Evolutionary conservation across 1,140 invertebrate genomes (phyloP).

Genomic region (Megalonaias nervosa): DNA sequence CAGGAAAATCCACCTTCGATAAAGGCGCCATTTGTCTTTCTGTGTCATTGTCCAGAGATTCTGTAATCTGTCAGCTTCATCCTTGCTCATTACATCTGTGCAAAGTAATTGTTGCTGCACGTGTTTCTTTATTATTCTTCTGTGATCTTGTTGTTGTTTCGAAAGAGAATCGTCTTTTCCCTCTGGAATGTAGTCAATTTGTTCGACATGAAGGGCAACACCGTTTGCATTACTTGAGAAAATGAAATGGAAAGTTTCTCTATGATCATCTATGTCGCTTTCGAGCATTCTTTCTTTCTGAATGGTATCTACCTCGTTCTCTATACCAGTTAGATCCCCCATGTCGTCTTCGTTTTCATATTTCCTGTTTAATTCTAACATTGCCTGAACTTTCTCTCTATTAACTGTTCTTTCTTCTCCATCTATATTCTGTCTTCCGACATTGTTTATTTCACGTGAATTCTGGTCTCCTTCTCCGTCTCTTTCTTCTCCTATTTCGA

Average conservation of each 20-base stretch:
- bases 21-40: constrained; percentile 65
- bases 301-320: constrained; percentile 25
- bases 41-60: constrained; percentile 59
- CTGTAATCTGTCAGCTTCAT: constrained; percentile 33
- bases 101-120: constrained; percentile 23
- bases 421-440: no score
- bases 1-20: constrained; percentile 60
- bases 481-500: background rate
- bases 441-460: background rate
- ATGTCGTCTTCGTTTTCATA: constrained; percentile 10
- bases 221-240: constrained; percentile 19
- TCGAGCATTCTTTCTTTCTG: constrained; percentile 26
- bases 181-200: constrained; percentile 20
- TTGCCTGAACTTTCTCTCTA: no score
- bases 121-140: constrained; percentile 29
- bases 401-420: no score
- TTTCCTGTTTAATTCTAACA: no score
- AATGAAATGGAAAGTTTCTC: background rate
- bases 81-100: constrained; percentile 38
- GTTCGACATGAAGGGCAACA: constrained; percentile 24
- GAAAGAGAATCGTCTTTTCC: constrained; percentile 5
- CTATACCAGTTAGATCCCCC: constrained; percentile 15
- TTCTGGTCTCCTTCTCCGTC: background rate
- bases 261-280: background rate
- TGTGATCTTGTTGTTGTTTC: constrained; percentile 17